Percentiles rank a stretch among this genome's conserved stretches.
These are phyloP conservation scores for Drosophila auraria DNA, from an alignment of 1,140 invertebrate genomes.

Conservation along the genomic window DNA sequence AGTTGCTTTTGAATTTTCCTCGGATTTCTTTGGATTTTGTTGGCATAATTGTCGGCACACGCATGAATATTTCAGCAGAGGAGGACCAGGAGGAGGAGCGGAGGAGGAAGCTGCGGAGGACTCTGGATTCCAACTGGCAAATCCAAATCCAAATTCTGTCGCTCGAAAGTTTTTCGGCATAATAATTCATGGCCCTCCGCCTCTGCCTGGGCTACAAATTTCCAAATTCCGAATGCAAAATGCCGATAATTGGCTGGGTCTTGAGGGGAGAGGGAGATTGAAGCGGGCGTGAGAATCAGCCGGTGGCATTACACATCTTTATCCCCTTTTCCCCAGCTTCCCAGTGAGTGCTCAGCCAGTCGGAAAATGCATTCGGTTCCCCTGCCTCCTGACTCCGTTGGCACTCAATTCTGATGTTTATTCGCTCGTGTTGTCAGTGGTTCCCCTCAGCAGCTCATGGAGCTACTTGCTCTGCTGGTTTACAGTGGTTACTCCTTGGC, in stretches of 20 bases:
- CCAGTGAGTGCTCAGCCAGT: slow-evolving; percentile 23
- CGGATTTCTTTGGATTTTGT: slow-evolving; percentile 26
- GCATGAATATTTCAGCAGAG: slow-evolving; percentile 68
- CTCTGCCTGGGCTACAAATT: slow-evolving; percentile 32
- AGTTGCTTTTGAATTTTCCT: slow-evolving; percentile 7
- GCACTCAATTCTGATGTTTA: slow-evolving; percentile 47
- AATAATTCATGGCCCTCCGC: slow-evolving; percentile 68
- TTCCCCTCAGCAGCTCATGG: slow-evolving; percentile 8
- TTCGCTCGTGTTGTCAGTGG: slow-evolving; percentile 34
- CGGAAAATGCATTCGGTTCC: slow-evolving; percentile 44
- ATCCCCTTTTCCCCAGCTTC: neutral
- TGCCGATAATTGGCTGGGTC: slow-evolving; percentile 52
- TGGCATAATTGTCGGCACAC: slow-evolving; percentile 40
- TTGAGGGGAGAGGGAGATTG: neutral
- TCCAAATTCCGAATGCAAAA: slow-evolving; percentile 34
- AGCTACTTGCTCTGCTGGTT: neutral
- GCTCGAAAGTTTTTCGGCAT: slow-evolving; percentile 58
- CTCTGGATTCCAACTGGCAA: slow-evolving; percentile 23
- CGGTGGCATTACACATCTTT: slow-evolving; percentile 19
- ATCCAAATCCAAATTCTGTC: slow-evolving; percentile 35
- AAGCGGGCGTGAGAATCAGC: slow-evolving; percentile 15
- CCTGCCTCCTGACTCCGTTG: neutral
- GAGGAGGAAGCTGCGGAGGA: neutral
- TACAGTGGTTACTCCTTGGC: neutral
- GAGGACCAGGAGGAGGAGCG: neutral